A percentile compares a stretch with the other conserved stretches of the same genome.
Conservation (phyloP, 2,888 invertebrate genomes). For the Rhingia campestris region DNA sequence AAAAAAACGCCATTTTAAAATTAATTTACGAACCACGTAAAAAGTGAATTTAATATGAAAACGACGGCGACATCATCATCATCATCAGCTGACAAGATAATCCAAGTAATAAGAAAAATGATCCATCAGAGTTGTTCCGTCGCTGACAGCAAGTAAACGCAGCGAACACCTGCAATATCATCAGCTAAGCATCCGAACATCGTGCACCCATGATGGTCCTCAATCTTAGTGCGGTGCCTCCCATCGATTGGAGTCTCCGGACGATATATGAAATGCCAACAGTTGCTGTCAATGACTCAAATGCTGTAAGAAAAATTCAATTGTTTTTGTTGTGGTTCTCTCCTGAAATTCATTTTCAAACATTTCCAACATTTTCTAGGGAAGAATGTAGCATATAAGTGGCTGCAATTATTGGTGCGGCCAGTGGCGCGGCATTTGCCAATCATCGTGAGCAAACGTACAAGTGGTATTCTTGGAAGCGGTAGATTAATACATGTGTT, state of each 20-base stretch:
- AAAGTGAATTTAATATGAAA: too few species aligned
- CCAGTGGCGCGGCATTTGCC: slow-evolving; percentile 3
- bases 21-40: too few species aligned
- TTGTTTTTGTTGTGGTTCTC: slow-evolving; percentile 13
- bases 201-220: slow-evolving; percentile 72
- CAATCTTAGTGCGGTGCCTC: slow-evolving; percentile 71
- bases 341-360: slow-evolving; percentile 11
- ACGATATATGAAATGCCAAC: slow-evolving; percentile 75
- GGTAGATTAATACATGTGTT: slow-evolving; percentile 22
- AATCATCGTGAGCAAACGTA: slow-evolving; percentile 19
- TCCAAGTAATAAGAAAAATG: not conserved
- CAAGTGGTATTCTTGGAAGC: slow-evolving; percentile 32
- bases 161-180: slow-evolving; percentile 13
- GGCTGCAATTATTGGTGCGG: slow-evolving; percentile 19
- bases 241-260: slow-evolving; percentile 71
- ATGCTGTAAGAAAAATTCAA: slow-evolving; percentile 66
- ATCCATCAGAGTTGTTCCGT: not conserved
- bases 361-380: slow-evolving; percentile 2
- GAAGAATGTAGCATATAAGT: slow-evolving; percentile 13
- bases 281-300: slow-evolving; percentile 74
- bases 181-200: not conserved
- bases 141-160: not conserved
- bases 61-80: too few species aligned
- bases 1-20: too few species aligned
- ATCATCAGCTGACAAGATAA: not conserved